Conservation (phyloP, 2,113 vertebrate genomes). For the Chloebia gouldiae region DNA sequence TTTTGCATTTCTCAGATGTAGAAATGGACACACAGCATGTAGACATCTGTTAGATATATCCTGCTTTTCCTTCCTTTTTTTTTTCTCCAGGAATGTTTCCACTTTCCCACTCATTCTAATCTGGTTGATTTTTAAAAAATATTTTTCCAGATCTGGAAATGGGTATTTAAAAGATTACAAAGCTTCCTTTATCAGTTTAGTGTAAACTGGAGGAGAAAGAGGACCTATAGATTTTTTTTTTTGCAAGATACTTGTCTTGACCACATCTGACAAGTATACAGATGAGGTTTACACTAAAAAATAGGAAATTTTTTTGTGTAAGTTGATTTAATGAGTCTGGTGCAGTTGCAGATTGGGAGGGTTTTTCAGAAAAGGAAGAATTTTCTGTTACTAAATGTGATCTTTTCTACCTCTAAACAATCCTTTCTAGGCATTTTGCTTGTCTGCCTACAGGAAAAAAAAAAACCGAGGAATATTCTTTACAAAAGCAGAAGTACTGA, state of each 20-base stretch:
- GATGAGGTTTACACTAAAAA: background rate
- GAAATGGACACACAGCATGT: accelerated
- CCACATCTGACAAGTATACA: background rate
- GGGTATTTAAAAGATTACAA: background rate
- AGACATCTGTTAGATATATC: accelerated
- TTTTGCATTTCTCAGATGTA: background rate
- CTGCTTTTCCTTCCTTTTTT: background rate
- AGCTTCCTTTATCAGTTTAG: background rate
- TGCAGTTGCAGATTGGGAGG: background rate
- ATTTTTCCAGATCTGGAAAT: background rate
- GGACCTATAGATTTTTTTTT: background rate
- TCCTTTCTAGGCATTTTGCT: background rate
- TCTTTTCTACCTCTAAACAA: background rate
- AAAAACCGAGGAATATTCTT: accelerated
- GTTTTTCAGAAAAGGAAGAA: background rate
- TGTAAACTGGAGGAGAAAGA: background rate
- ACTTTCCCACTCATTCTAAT: background rate
- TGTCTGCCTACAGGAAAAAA: background rate
- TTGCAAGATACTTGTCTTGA: background rate
- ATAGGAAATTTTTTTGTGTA: background rate
- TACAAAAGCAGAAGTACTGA: background rate
- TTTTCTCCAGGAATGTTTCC: background rate
- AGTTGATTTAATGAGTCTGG: background rate
- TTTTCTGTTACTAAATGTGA: background rate
- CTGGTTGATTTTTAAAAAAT: background rate